A percentile compares a stretch with the other conserved stretches of the same genome.
These are phyloP conservation scores for Maniola jurtina DNA, from an alignment of 1,140 invertebrate genomes.

Conservation along the genomic window DNA sequence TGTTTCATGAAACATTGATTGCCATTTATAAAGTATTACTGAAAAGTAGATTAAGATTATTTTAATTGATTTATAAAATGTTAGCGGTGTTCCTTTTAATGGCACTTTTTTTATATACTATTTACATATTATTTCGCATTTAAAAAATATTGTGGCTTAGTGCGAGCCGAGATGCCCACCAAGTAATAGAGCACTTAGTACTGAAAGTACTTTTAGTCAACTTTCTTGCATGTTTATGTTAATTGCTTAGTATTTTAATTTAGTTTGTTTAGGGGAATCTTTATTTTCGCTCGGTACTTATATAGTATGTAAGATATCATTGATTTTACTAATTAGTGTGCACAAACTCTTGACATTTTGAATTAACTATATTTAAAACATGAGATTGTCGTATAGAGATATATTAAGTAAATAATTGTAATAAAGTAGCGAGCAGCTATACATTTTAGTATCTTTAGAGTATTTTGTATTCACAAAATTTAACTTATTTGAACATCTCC, in stretches of 20 bases:
- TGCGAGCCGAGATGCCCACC: conserved; percentile 15
- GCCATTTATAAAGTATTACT: conserved; percentile 24
- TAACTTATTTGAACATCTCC: too few species aligned
- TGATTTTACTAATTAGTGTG: too few species aligned
- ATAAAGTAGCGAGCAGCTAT: too few species aligned
- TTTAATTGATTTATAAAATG: conserved; percentile 5
- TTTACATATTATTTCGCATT: not conserved
- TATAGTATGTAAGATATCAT: not conserved
- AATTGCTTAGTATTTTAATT: conserved; percentile 15
- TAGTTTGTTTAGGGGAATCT: not conserved
- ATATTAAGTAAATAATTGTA: too few species aligned
- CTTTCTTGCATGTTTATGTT: conserved; percentile 8
- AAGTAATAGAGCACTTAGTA: conserved; percentile 22
- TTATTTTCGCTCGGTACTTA: not conserved
- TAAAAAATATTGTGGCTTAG: not conserved
- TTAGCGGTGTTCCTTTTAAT: not conserved
- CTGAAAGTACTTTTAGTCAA: conserved; percentile 2
- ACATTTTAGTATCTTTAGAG: too few species aligned
- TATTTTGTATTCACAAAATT: too few species aligned
- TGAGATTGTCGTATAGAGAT: too few species aligned
- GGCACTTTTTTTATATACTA: not conserved
- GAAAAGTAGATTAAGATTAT: conserved; percentile 9
- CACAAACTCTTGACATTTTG: too few species aligned
- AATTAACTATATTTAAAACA: too few species aligned
- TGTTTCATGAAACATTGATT: conserved; percentile 21